Percentiles rank a stretch among this genome's conserved stretches.
phyloP scores from a whole-genome alignment of 2,113 vertebrate genomes.

The Chunga burmeisteri region DNA sequence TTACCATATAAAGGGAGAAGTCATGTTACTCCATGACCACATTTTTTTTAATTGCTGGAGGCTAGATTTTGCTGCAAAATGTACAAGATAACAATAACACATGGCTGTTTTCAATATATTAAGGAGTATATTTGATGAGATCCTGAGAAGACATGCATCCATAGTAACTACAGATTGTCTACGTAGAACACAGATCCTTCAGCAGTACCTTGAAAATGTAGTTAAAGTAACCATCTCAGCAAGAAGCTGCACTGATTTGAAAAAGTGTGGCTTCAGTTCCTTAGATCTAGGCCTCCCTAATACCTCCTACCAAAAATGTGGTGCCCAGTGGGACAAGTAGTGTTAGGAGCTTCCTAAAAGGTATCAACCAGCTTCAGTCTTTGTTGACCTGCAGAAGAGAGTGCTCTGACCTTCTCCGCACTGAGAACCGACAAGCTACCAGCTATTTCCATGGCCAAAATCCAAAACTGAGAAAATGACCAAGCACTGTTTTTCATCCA shows the following conservation, averaged over 20 bases:
- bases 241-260: background rate
- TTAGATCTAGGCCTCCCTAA: background rate
- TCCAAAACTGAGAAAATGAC: background rate
- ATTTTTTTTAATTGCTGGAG: background rate
- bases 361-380: background rate
- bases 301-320: background rate
- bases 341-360: background rate
- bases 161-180: background rate
- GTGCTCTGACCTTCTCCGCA: background rate
- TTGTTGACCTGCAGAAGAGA: background rate
- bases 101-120: background rate
- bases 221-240: background rate
- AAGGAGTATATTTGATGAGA: background rate
- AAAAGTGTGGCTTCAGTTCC: background rate
- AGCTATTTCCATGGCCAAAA: background rate
- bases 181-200: background rate
- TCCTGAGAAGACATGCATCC: background rate
- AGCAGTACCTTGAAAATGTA: background rate
- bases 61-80: slow-evolving; percentile 46
- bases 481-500: background rate
- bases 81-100: slow-evolving; percentile 16
- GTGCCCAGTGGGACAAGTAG: background rate
- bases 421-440: background rate
- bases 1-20: slow-evolving; percentile 57
- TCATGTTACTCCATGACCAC: background rate